Base-by-base conservation (phyloP, 2,888 invertebrate species). In the Torymus tubicola region DNA sequence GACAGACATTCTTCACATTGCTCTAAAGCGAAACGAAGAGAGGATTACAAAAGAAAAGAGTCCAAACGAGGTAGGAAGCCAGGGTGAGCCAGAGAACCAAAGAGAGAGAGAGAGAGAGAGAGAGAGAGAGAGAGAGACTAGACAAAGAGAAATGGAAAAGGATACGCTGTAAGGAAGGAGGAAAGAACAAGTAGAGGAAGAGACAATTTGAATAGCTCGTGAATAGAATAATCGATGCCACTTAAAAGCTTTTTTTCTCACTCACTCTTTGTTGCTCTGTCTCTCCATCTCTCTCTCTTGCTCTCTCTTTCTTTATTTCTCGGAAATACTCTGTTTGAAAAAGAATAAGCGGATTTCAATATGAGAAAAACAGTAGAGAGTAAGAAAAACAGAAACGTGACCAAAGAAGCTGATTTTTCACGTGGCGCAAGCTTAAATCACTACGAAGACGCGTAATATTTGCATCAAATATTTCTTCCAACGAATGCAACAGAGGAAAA, bases 221-320 rank as follows among this genome's bases (percentile, higher is more conserved):
- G 85, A 85, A 85, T 82, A 84, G 87, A 89, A 89, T 89, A 89
- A 89, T 89, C 89, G 86, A 89, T 89, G 84, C 83, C 86, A 85
- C 86, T 89, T 88, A 87, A 87, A 85, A 83, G 82, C 81, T 77
- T 82, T n/a, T n/a, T n/a, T n/a, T n/a, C n/a, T n/a, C 82, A 82
- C 84, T n/a, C n/a, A n/a, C n/a, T n/a, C n/a, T n/a, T n/a, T n/a
- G n/a, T n/a, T n/a, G n/a, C n/a, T n/a, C n/a, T 83, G 81, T 77
- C 67, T 63, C 42, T 42, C 60, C 55, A 11, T 18, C 1, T 55
- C 55, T 16, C 13, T 63, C 11, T 52, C 50, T 53, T 50, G 60
- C 68, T 42, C 24, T 55, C 50, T 72, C 24, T 18, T 21, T 65
- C 55, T 42, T 13, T 61, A 14, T 73, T 55, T 24, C 52, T 18